These are phyloP conservation scores for Micoletzkya japonica DNA, from an alignment of 2,888 invertebrate species.

Conservation along the genomic window DNA sequence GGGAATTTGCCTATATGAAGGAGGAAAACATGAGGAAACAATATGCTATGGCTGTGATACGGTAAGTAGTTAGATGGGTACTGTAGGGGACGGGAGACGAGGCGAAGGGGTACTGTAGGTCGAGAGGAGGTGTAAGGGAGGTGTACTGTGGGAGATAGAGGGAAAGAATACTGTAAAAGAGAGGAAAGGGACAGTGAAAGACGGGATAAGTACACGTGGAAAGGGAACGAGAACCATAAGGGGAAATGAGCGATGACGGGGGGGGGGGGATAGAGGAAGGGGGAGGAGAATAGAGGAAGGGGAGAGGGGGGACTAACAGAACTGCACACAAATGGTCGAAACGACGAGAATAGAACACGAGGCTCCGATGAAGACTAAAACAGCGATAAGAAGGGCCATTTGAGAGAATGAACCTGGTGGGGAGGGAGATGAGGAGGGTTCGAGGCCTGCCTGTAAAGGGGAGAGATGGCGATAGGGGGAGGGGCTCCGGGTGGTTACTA, in stretches of 20 bases:
- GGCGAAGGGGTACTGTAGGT: not conserved
- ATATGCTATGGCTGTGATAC: conserved; percentile 13
- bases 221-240: not conserved
- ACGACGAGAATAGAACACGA: conserved; percentile 52
- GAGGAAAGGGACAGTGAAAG: not conserved
- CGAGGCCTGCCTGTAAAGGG: conserved; percentile 42
- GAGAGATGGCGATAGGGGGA: too few relatives aligned
- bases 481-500: too few relatives aligned
- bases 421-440: conserved; percentile 42
- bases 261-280: too few relatives aligned
- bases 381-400: conserved; percentile 51
- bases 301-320: conserved; percentile 37
- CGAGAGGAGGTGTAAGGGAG: not conserved
- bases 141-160: not conserved
- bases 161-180: not conserved
- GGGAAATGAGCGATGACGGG: not conserved
- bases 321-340: conserved; percentile 55
- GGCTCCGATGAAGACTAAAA: conserved; percentile 54
- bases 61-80: conserved; percentile 3
- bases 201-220: not conserved
- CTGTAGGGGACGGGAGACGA: not conserved
- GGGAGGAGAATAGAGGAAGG: not conserved
- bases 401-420: conserved; percentile 49
- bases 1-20: conserved; percentile 14
- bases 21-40: conserved; percentile 18